Evolutionary conservation across 2,113 vertebrate species (phyloP), one percentile per base, ranked within the genome.

Genomic region (Dipodomys ordii): DNA sequence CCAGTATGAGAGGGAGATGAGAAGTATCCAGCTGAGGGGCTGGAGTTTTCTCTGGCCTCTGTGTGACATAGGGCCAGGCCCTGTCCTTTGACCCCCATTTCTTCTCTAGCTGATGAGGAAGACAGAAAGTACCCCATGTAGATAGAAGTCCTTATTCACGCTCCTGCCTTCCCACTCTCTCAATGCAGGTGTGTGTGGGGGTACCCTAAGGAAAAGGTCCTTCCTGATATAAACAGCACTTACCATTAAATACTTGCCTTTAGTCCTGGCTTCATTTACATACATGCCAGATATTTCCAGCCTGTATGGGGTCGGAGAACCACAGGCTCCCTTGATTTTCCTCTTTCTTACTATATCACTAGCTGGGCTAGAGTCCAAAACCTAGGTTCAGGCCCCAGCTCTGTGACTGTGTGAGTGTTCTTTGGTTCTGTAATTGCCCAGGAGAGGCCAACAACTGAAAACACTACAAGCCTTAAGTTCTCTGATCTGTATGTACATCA

Each of bases 401-500:
- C 68, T 60, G n/a, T 72, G 44, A n/a, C 73, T 85, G 82, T 65
- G 12, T 57, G 11, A 64, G 19, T 78, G 62, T n/a, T 78, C 30
- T 6, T 49, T 27, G 35, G 69, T 65, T 46, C 57, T 49, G 35
- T 62, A 25, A n/a, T 72, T 77, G 20, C 89, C 72, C 62, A 84
- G 60, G 65, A 88, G 82, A 82, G 39, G 88, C 82, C 87, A 39
- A 0, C 64, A 60, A 20, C 60, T 85, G 64, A 73, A 91, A 53
- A 39, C 30, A 27, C 62, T 44, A 18, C 7, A 27, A 62, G 69
- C 32, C 82, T 46, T 90, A 67, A 67, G 35, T 80, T 53, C 46
- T 91, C 39, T 71, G 74, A 73, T 80, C 86, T 32, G 77, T 87
- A 74, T 32, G 77, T 87, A 74, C 67, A 60, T 76, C 65, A 69